These are phyloP conservation scores for Muscicapa comitata DNA, from an alignment of 2,797 vertebrate genomes.

Conservation along the genomic window DNA sequence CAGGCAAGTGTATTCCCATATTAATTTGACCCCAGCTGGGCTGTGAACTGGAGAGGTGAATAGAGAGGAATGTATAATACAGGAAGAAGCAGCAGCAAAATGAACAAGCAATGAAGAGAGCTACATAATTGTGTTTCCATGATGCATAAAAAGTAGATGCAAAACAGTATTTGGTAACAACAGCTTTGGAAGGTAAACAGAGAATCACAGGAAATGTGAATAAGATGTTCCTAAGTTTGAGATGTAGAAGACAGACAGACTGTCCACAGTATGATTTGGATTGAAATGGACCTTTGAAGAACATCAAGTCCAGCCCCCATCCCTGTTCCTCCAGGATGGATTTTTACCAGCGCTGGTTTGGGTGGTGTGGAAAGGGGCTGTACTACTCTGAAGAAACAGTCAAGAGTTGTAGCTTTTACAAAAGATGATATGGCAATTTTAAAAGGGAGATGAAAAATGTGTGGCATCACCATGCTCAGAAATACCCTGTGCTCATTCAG, in stretches of 20 bases:
- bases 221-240: neutral
- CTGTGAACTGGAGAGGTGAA: neutral
- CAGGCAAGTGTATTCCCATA: neutral
- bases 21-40: neutral
- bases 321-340: neutral
- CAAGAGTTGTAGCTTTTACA: neutral
- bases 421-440: neutral
- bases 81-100: neutral
- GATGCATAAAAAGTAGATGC: neutral
- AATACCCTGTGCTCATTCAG: neutral
- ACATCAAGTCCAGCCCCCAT: neutral
- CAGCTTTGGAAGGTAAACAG: neutral
- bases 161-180: neutral
- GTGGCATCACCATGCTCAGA: neutral
- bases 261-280: neutral
- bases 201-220: rapidly evolving
- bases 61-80: neutral
- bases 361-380: neutral
- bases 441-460: neutral
- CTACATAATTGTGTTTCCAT: neutral
- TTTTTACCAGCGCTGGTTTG: neutral
- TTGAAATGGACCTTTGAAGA: neutral
- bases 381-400: neutral
- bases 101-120: neutral
- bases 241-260: neutral